Evolutionary conservation across 2,113 vertebrate species (phyloP).

Genomic region (Strigops habroptila): DNA sequence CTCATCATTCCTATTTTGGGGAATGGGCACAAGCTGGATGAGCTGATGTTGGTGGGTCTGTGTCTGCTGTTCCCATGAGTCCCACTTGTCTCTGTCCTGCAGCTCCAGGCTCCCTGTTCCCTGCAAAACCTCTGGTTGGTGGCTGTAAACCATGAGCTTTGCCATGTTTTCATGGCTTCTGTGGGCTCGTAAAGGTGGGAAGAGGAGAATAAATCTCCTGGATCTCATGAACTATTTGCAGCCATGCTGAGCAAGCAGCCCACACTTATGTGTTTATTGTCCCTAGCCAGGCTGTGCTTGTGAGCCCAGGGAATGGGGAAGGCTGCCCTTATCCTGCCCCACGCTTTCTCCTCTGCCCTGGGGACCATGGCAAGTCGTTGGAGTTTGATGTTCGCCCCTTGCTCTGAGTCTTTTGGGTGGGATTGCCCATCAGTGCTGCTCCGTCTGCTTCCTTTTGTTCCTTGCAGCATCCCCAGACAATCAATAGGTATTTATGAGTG

Average conservation of each 20-base stretch:
- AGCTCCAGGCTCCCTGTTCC: not conserved
- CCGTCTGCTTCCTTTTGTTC: not conserved
- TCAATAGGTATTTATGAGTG: not conserved
- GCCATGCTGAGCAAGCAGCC: slow-evolving; percentile 9
- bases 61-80: not conserved
- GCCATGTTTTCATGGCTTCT: not conserved
- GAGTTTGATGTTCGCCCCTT: not conserved
- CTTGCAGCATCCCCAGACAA: not conserved
- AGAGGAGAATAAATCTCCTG: slow-evolving; percentile 5
- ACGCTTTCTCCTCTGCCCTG: fast-evolving
- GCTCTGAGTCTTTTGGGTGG: not conserved
- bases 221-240: slow-evolving; percentile 34
- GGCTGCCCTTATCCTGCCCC: not conserved
- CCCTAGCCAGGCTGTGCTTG: not conserved
- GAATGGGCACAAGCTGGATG: not conserved
- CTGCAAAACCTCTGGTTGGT: fast-evolving
- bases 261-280: slow-evolving; percentile 24
- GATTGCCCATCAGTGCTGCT: not conserved
- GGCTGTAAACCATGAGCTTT: not conserved
- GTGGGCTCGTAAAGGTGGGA: not conserved
- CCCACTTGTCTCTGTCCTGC: not conserved
- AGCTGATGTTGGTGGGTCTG: fast-evolving
- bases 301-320: not conserved
- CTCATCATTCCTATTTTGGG: not conserved
- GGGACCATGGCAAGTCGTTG: not conserved